Percentiles rank a stretch among this genome's conserved stretches.
These are phyloP conservation scores for Dicrostonyx torquatus DNA, from an alignment of 2,797 vertebrate species.

Conservation along the genomic window DNA sequence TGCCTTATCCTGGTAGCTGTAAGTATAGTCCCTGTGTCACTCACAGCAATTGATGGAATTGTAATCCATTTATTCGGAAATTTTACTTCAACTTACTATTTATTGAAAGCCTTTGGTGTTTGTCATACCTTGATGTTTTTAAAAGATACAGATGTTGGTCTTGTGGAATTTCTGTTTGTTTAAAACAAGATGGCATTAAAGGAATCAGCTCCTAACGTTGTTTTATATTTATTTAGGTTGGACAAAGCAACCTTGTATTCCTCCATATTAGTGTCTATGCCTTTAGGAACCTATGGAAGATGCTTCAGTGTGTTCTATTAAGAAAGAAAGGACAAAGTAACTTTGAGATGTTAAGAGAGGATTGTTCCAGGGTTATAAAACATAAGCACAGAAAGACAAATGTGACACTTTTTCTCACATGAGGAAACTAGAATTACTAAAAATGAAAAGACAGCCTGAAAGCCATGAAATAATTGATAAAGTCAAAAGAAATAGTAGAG, in stretches of 20 bases:
- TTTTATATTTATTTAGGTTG: conserved; percentile 25
- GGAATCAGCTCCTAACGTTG: not conserved
- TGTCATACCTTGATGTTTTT: not conserved
- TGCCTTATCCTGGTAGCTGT: not conserved
- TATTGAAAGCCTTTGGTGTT: conserved; percentile 30
- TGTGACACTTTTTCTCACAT: not conserved
- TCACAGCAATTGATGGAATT: not conserved
- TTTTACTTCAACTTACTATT: conserved; percentile 53
- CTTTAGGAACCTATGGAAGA: not conserved
- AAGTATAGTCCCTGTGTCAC: not conserved
- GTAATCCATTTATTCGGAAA: conserved; percentile 7
- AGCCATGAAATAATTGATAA: not conserved
- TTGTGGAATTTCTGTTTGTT: conserved; percentile 34
- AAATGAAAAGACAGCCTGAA: not conserved
- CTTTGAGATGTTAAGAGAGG: not conserved
- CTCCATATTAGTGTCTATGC: not conserved
- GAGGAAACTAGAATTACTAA: not conserved
- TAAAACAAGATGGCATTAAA: conserved; percentile 4
- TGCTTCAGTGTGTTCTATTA: not conserved
- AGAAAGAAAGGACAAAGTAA: not conserved
- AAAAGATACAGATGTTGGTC: conserved; percentile 19
- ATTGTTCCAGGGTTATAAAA: not conserved
- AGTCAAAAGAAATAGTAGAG: not conserved
- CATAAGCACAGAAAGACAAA: not conserved
- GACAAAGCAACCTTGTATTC: not conserved